Base-by-base conservation (phyloP, 2,888 invertebrate species). In the Apantesis nais region DNA sequence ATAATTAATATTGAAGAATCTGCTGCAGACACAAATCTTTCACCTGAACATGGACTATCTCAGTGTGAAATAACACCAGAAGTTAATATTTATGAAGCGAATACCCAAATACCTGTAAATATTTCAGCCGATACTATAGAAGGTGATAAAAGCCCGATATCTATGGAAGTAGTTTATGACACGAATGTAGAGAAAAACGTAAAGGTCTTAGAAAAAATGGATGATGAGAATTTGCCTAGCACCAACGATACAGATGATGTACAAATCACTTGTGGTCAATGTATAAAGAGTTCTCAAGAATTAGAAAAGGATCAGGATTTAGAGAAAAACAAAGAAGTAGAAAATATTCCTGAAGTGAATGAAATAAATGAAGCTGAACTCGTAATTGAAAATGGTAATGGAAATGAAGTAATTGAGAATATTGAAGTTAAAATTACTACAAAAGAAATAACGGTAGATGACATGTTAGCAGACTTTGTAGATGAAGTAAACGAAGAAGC, bases 401-500 rank as follows among this genome's bases (percentile, higher is more conserved):
- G 68, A 39, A 63, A 60, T n/a, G 67, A 67, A 64, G 61, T 67
- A 19, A 72, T 61, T 64, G 83, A 78, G n/a, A 79, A 77, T 75
- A 76, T 79, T 62, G 75, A 79, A 74, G 78, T 72, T 1, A 78
- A 73, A 70, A 74, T 81, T 66, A 80, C 72, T 60, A 81, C 83
- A 70, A 78, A 79, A 66, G 83, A 74, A 68, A 79, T 86, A 3
- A 85, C 84, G 11, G 90, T 94, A 7, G 93, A 93, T 78, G 94
- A 93, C 74, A 95, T 95, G 94, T 78, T 95, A 72, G 94, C 93
- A 25, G 94, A 94, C 85, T 95, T 95, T 80, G 94, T 95, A 8
- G 94, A 95, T 74, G 94, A 95, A 88, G 90, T 94, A 4, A 88
- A 86, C 79, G 92, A 92, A 70, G 87, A 88, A 60, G 74, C 67